Evolutionary conservation across 2,888 invertebrate genomes (phyloP).

Genomic region (Drosophila imparisetae): DNA sequence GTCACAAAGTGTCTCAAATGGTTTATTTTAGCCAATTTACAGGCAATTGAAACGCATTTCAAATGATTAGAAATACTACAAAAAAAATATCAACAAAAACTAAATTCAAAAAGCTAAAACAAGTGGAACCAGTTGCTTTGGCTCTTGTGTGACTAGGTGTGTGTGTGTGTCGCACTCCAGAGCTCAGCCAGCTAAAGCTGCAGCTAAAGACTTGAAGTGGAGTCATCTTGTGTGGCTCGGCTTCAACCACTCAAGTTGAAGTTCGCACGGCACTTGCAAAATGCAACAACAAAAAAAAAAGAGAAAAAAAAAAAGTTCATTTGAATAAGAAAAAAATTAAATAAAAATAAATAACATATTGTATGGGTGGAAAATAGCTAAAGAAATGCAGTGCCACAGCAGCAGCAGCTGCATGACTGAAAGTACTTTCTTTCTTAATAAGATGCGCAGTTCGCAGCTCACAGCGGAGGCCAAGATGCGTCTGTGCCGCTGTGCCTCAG

Average conservation of each 20-base stretch:
- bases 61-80: slow-evolving; percentile 58
- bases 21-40: slow-evolving; percentile 57
- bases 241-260: slow-evolving; percentile 68
- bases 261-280: slow-evolving; percentile 78
- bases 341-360: slow-evolving; percentile 58
- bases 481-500: slow-evolving; percentile 36
- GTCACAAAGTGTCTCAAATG: slow-evolving; percentile 40
- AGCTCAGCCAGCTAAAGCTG: slow-evolving; percentile 24
- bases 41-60: slow-evolving; percentile 65
- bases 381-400: slow-evolving; percentile 44
- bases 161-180: slow-evolving; percentile 14
- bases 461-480: slow-evolving; percentile 49
- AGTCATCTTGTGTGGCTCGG: slow-evolving; percentile 73
- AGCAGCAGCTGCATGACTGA: slow-evolving; percentile 69
- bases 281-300: slow-evolving; percentile 44
- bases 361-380: slow-evolving; percentile 54
- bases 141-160: slow-evolving; percentile 7
- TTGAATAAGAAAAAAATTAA: slow-evolving; percentile 27
- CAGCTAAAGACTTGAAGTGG: slow-evolving; percentile 38
- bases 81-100: slow-evolving; percentile 24
- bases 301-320: slow-evolving; percentile 17
- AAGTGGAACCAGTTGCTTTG: slow-evolving; percentile 67
- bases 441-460: slow-evolving; percentile 72
- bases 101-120: slow-evolving; percentile 49
- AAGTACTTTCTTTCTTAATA: slow-evolving; percentile 80